Percentiles rank a stretch among this genome's conserved stretches.
Evolutionary conservation across 2,797 vertebrate genomes (phyloP).

Genomic region (Graptemys geographica): DNA sequence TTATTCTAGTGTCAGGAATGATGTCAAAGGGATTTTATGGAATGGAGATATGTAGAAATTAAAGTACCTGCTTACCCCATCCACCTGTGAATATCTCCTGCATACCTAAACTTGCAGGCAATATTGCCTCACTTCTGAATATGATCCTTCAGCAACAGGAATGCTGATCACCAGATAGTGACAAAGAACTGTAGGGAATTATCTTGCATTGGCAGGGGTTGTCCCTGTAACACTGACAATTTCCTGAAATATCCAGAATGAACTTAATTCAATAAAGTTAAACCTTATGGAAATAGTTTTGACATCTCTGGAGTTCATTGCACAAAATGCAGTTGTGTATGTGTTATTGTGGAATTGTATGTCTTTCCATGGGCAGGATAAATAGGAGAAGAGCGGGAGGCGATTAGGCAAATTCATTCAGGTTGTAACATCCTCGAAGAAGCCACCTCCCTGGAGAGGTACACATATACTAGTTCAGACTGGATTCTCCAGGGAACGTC

Average conservation of each 20-base stretch:
- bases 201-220: slow-evolving; percentile 49
- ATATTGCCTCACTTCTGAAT: neutral
- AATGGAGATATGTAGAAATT: slow-evolving; percentile 1
- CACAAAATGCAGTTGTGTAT: neutral
- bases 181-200: slow-evolving; percentile 31
- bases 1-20: neutral
- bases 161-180: slow-evolving; percentile 35
- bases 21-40: neutral
- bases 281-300: neutral
- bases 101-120: neutral
- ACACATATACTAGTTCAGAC: neutral
- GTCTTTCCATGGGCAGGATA: neutral
- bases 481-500: neutral
- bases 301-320: neutral
- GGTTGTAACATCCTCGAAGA: neutral
- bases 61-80: neutral
- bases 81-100: slow-evolving; percentile 6
- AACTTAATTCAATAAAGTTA: neutral
- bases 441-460: neutral
- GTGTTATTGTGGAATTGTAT: neutral
- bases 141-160: neutral
- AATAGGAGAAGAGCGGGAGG: neutral
- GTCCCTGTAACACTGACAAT: neutral
- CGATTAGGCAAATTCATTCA: neutral
- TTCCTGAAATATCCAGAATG: neutral